These are phyloP conservation scores for Merodon equestris DNA, from an alignment of 2,888 invertebrate species.

Conservation along the genomic window DNA sequence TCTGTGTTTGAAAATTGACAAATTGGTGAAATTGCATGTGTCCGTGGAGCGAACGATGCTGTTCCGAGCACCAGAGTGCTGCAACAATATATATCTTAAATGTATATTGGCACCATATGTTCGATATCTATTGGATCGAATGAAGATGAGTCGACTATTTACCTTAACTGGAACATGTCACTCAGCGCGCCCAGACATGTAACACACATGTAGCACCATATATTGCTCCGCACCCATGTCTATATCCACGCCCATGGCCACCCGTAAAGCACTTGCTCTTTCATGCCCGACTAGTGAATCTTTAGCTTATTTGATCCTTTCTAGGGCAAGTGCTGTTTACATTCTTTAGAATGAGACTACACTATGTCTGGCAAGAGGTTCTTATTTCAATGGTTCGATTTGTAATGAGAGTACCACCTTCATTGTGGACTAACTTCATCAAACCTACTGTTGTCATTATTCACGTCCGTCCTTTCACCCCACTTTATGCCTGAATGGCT, in stretches of 20 bases:
- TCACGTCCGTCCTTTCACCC: slow-evolving; percentile 43
- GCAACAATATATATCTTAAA: slow-evolving; percentile 31
- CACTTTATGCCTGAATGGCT: slow-evolving; percentile 47
- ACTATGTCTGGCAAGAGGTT: slow-evolving; percentile 16
- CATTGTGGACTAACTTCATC: no score
- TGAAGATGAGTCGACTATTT: slow-evolving; percentile 42
- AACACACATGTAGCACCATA: slow-evolving; percentile 23
- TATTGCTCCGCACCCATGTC: slow-evolving; percentile 21
- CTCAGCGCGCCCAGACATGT: slow-evolving; percentile 41
- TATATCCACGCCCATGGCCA: not conserved
- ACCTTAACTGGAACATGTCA: slow-evolving; percentile 64
- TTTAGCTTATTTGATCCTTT: slow-evolving; percentile 58
- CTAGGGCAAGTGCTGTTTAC: slow-evolving; percentile 23
- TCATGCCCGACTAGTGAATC: slow-evolving; percentile 16
- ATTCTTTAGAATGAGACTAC: slow-evolving; percentile 25
- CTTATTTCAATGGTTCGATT: no score
- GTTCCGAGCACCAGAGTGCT: slow-evolving; percentile 5
- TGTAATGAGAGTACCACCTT: no score
- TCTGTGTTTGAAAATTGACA: slow-evolving; percentile 57
- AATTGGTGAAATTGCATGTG: slow-evolving; percentile 67
- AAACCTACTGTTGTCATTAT: slow-evolving; percentile 27
- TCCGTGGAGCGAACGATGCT: slow-evolving; percentile 44
- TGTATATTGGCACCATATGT: slow-evolving; percentile 47
- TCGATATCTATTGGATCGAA: slow-evolving; percentile 42
- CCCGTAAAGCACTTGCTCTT: slow-evolving; percentile 35